Evolutionary conservation across 2,797 vertebrate genomes (phyloP), one percentile per base, ranked within the genome.

Genomic region (Geotrypetes seraphini): DNA sequence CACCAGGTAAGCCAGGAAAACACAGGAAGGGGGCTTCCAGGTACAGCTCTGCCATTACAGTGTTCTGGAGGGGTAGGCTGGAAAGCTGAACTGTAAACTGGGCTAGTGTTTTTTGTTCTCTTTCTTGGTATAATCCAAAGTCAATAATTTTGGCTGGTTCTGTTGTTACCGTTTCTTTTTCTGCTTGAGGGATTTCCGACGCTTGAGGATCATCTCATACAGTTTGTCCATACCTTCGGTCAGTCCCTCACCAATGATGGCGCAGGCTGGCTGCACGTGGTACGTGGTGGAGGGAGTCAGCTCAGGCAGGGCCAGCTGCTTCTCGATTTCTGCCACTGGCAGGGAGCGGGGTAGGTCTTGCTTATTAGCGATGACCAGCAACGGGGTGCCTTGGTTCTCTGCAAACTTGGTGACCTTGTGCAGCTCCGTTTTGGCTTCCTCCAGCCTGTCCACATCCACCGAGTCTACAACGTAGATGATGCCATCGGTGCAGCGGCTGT

Each of bases 391-490:
- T 45, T 93, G 92, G 79, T 97, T 96, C 79, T 97, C 94, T 1
- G 90, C 84, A 54, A 94, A 93, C 47, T 94, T 91, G 46, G 92
- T 93, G 70, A 96, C 91, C 70, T 92, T 93, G 75, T 98, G 94
- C 61, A 96, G 86, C 75, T 98, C 94, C 0, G 91, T 87, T 45
- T 90, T 92, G 52, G 92, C 94, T 58, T 96, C 94, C 72, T 96
- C 94, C 59, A 98, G 73, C 33, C 94, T 64, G 60, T 97, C 93
- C 13, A 88, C 87, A 50, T 98, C 94, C 58, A 96, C 94, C 0
- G 94, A 98, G 81, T 98, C 94, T 84, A 98, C 94, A 61, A 98
- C 94, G 60, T 95, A 98, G 62, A 98, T 96, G 73, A 98, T 96
- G 31, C 93, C 94, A 47, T 97, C 94, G 22, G 94, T 94, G 71